Percentiles rank a stretch among this genome's conserved stretches.
phyloP scores from a whole-genome alignment of 2,888 invertebrate species.

The Melangyna quadrimaculata region DNA sequence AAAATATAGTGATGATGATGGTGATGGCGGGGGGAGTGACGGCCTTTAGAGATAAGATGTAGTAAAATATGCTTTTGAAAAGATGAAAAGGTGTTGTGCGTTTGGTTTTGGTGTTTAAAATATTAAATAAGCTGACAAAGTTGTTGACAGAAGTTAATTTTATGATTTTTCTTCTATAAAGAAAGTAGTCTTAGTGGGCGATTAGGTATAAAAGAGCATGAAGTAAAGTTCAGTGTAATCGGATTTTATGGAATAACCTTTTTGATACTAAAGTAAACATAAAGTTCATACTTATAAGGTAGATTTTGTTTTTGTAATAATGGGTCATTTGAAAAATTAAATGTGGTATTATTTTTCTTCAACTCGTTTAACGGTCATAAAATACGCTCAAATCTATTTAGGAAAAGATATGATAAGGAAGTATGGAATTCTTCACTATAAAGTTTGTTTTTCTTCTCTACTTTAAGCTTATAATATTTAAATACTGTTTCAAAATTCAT shows the following conservation, averaged over 20 bases:
- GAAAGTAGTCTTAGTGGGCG: neutral
- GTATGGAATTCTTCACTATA: neutral
- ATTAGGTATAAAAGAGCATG: neutral
- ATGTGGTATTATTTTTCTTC: neutral
- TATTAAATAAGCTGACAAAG: slow-evolving; percentile 57
- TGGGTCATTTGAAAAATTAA: neutral
- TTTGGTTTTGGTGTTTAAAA: slow-evolving; percentile 39
- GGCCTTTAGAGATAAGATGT: slow-evolving; percentile 8
- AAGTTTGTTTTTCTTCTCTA: neutral
- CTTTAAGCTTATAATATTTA: neutral
- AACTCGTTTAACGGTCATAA: neutral
- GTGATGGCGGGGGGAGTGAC: neutral
- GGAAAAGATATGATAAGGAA: neutral
- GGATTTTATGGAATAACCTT: slow-evolving; percentile 4
- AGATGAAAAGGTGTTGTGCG: slow-evolving; percentile 38
- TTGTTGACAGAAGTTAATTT: slow-evolving; percentile 45
- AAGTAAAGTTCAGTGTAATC: slow-evolving; percentile 2
- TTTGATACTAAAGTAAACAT: neutral
- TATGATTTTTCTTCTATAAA: slow-evolving; percentile 7
- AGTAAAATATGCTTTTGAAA: slow-evolving; percentile 1
- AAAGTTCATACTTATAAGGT: neutral
- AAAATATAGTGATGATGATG: slow-evolving; percentile 20
- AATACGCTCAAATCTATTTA: neutral
- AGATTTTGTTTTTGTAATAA: neutral
- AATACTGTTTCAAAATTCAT: too few species aligned